Percentiles rank a stretch among this genome's conserved stretches.
phyloP scores from a whole-genome alignment of 1,140 invertebrate species.

The Harpegnathos saltator region DNA sequence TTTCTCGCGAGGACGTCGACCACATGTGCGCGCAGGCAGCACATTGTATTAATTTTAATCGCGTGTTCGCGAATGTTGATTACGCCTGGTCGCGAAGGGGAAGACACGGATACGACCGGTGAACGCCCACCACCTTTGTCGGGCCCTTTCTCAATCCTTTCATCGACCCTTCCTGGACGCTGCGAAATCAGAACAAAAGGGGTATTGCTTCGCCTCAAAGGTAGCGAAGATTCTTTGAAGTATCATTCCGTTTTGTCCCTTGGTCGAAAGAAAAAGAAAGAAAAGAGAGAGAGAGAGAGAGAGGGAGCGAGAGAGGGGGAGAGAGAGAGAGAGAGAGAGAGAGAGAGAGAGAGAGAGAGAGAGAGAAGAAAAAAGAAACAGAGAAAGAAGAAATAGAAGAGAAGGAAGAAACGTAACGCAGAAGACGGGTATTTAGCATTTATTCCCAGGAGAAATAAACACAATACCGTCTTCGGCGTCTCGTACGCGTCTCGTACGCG shows the following conservation, averaged over 20 bases:
- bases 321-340: too few species aligned
- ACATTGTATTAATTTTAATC: conserved; percentile 68
- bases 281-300: too few species aligned
- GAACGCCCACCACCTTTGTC: conserved; percentile 70
- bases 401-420: not conserved
- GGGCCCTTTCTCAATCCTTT: conserved; percentile 72
- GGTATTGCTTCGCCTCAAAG: conserved; percentile 66
- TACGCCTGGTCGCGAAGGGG: conserved; percentile 60
- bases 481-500: too few species aligned
- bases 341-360: too few species aligned
- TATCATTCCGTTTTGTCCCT: conserved; percentile 64
- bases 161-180: conserved; percentile 65
- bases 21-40: conserved; percentile 31
- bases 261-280: conserved; percentile 6
- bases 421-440: conserved; percentile 66
- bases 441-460: conserved; percentile 69
- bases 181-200: conserved; percentile 70
- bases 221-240: conserved; percentile 71
- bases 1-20: conserved; percentile 65
- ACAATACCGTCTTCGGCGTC: conserved; percentile 42
- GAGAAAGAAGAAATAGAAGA: too few species aligned
- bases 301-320: too few species aligned
- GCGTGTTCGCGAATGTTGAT: conserved; percentile 74
- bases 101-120: conserved; percentile 67
- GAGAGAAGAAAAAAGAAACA: too few species aligned